Evolutionary conservation across 2,797 vertebrate species (phyloP).

Genomic region (Hyperoplus lanceolatus): DNA sequence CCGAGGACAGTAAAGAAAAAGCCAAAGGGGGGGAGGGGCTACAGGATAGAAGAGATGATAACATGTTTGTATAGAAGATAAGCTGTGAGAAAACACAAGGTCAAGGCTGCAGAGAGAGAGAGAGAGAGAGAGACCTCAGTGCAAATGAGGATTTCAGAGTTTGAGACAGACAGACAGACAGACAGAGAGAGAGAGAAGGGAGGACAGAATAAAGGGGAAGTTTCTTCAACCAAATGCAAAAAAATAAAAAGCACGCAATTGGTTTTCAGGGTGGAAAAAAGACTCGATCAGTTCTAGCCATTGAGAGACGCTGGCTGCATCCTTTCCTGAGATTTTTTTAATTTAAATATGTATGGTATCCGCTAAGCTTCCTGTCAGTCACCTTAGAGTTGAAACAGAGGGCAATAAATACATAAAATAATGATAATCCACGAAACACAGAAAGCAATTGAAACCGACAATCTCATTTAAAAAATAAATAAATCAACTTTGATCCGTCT

Average conservation of each 20-base stretch:
- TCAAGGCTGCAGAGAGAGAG: conserved; percentile 27
- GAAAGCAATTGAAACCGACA: background rate
- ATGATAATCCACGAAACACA: background rate
- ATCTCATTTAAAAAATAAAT: background rate
- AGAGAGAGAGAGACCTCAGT: background rate
- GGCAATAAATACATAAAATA: background rate
- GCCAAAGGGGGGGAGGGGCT: background rate
- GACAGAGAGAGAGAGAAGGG: background rate
- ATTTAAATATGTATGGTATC: background rate
- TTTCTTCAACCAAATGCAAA: background rate
- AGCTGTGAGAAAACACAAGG: conserved; percentile 49
- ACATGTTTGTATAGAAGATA: conserved; percentile 43
- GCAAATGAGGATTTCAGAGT: conserved; percentile 25
- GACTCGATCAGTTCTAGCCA: background rate
- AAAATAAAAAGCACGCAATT: too few relatives aligned
- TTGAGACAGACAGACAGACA: background rate
- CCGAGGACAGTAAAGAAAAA: conserved; percentile 44
- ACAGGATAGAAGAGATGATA: conserved; percentile 39
- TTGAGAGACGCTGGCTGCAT: background rate
- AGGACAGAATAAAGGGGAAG: too few relatives aligned
- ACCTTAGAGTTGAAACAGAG: background rate
- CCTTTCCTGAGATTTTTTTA: background rate
- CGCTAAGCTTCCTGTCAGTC: background rate
- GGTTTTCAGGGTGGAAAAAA: too few relatives aligned
- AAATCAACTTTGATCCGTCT: background rate